Percentiles rank a stretch among this genome's conserved stretches.
Conservation (phyloP, 2,113 vertebrate species). For the Ctenodactylus gundi region DNA sequence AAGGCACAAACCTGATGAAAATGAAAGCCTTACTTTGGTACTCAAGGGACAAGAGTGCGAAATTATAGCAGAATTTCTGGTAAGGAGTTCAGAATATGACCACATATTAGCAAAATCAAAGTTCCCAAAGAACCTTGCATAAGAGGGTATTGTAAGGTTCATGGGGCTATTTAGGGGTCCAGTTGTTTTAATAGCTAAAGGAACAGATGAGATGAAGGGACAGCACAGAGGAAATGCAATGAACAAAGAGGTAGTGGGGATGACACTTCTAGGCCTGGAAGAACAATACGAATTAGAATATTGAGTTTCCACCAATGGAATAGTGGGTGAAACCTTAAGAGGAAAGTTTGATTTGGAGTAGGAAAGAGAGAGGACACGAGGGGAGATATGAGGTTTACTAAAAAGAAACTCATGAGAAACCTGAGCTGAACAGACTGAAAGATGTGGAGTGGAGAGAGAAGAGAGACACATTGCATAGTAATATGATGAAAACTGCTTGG, state of each 20-base stretch:
- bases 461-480: neutral
- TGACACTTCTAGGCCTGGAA: neutral
- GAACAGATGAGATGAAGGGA: neutral
- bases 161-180: neutral
- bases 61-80: neutral
- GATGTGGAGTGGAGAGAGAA: neutral
- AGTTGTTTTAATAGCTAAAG: neutral
- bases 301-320: neutral
- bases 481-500: neutral
- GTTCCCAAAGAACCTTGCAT: neutral
- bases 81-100: neutral
- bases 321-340: neutral
- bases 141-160: neutral
- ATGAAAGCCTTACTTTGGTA: neutral
- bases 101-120: neutral
- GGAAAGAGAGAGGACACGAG: neutral
- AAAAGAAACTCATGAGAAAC: neutral
- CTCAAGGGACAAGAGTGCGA: neutral
- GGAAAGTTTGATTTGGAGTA: neutral
- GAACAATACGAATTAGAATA: neutral
- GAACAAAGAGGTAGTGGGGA: neutral
- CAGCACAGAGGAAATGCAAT: neutral
- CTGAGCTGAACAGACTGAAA: neutral
- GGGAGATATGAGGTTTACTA: neutral
- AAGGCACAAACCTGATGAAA: neutral